phyloP scores from a whole-genome alignment of 2,888 invertebrate genomes.

The Prosopocoilus inquinatus region DNA sequence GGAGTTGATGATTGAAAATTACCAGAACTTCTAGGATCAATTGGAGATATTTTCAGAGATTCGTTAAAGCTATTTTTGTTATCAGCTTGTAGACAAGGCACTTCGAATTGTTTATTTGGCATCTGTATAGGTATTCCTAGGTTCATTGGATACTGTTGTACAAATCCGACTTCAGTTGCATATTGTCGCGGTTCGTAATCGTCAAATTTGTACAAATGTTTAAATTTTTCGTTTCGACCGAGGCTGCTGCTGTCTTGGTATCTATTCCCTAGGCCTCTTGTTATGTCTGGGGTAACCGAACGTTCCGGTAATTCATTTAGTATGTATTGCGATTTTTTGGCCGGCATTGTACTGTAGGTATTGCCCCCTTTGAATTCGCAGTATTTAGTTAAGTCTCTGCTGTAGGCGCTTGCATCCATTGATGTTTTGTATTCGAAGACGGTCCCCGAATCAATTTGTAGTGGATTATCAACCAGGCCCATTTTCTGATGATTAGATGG shows the following conservation, averaged over 20 bases:
- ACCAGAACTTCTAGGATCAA: slow-evolving; percentile 61
- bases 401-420: slow-evolving; percentile 23
- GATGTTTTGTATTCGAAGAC: not conserved
- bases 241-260: slow-evolving; percentile 12
- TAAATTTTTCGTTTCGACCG: not conserved
- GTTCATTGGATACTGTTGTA: slow-evolving; percentile 23
- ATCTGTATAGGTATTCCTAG: slow-evolving; percentile 43
- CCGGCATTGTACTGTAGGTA: slow-evolving; percentile 50
- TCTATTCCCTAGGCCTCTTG: slow-evolving; percentile 48
- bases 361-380: slow-evolving; percentile 26
- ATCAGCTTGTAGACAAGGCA: slow-evolving; percentile 20
- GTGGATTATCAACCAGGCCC: slow-evolving; percentile 5
- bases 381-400: not conserved
- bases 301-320: slow-evolving; percentile 45
- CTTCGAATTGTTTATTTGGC: slow-evolving; percentile 23
- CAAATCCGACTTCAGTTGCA: slow-evolving; percentile 20
- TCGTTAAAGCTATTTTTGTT: slow-evolving; percentile 38
- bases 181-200: slow-evolving; percentile 6
- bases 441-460: not conserved
- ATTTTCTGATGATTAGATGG: slow-evolving; percentile 34
- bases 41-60: slow-evolving; percentile 64
- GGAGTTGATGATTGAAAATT: slow-evolving; percentile 69
- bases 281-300: slow-evolving; percentile 56
- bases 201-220: not conserved
- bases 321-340: slow-evolving; percentile 50